Evolutionary conservation across 2,888 invertebrate genomes (phyloP).

Genomic region (Bruchidius siliquastri): DNA sequence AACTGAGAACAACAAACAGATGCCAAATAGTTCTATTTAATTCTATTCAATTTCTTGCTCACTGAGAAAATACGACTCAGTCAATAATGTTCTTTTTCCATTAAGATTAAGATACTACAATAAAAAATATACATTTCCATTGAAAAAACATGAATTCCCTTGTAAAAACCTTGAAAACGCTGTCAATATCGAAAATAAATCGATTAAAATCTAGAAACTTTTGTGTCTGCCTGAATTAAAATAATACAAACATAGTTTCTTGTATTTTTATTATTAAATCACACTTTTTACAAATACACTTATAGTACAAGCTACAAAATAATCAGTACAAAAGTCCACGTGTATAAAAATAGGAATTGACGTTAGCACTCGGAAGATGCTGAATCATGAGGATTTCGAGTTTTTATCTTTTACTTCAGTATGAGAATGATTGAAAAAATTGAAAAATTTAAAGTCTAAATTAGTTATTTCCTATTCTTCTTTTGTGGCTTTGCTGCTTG

Average conservation of each 20-base stretch:
- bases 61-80: no score
- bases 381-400: background rate
- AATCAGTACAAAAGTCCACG: background rate
- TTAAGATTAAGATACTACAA: no score
- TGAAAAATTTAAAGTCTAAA: background rate
- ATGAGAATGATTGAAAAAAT: background rate
- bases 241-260: background rate
- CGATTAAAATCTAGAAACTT: no score
- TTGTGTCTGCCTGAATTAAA: background rate
- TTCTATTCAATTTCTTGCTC: no score
- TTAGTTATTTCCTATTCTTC: conserved; percentile 4
- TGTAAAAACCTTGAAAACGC: no score
- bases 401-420: background rate
- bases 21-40: no score
- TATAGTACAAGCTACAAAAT: background rate
- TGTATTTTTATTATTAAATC: background rate
- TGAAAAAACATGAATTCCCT: no score
- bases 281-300: background rate
- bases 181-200: no score
- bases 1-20: no score
- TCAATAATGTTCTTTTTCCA: no score
- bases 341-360: background rate
- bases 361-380: background rate
- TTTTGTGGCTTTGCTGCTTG: conserved; percentile 39
- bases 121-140: no score